phyloP scores from a whole-genome alignment of 2,888 invertebrate genomes.

The Copidosoma aretas region DNA sequence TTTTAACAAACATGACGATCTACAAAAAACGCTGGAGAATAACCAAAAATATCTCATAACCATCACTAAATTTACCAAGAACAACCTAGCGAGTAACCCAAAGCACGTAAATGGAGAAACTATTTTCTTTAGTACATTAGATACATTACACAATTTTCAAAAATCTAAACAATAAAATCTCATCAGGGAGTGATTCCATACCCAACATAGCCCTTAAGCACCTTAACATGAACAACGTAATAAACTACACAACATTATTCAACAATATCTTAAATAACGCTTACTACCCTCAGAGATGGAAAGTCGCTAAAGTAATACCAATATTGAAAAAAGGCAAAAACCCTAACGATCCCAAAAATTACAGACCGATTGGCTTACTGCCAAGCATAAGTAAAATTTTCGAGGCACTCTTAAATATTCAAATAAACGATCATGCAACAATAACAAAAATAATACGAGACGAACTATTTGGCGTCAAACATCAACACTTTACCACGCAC shows the following conservation, averaged over 20 bases:
- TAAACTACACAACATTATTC: constrained; percentile 29
- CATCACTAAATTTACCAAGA: too few relatives aligned
- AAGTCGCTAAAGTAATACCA: constrained; percentile 43
- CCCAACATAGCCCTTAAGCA: constrained; percentile 36
- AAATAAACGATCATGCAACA: not conserved
- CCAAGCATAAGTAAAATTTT: constrained; percentile 45
- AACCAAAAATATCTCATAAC: not conserved
- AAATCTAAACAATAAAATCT: constrained; percentile 39
- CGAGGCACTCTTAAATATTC: constrained; percentile 39
- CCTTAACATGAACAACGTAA: not conserved
- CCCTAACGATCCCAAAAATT: constrained; percentile 31
- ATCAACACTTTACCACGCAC: constrained; percentile 38
- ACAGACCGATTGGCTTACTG: constrained; percentile 44
- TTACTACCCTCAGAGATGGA: constrained; percentile 46
- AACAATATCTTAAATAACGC: constrained; percentile 44
- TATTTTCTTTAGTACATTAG: too few relatives aligned
- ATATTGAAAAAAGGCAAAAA: constrained; percentile 36
- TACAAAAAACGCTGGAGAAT: not conserved
- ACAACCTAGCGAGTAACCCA: not conserved
- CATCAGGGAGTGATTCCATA: constrained; percentile 31
- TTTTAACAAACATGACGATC: not conserved
- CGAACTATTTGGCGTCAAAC: constrained; percentile 41
- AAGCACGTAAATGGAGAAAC: not conserved
- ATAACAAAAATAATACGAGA: constrained; percentile 38
- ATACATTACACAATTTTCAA: not conserved